Conservation (phyloP, 2,888 invertebrate genomes). For the Agrotis segetum region DNA sequence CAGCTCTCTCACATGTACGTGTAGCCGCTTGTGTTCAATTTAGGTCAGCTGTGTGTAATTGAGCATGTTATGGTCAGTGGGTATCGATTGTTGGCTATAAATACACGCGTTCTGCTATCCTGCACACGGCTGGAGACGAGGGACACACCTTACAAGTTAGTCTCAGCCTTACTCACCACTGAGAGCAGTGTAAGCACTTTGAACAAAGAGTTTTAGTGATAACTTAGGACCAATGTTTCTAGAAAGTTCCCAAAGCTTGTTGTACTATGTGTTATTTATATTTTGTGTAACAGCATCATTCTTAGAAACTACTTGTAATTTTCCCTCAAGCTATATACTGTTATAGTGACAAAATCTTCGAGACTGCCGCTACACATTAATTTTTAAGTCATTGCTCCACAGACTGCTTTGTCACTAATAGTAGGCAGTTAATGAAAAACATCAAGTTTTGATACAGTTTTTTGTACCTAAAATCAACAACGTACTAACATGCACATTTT, state of each 20-base stretch:
- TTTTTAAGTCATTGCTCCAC: not conserved
- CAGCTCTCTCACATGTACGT: slow-evolving; percentile 45
- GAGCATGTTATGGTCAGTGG: slow-evolving; percentile 56
- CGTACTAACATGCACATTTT: not conserved
- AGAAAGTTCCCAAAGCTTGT: not conserved
- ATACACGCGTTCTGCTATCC: slow-evolving; percentile 79
- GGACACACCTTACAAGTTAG: not conserved
- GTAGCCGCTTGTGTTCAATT: slow-evolving; percentile 17
- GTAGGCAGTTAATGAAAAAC: not conserved
- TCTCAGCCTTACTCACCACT: not conserved
- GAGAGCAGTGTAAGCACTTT: not conserved
- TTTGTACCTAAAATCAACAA: not conserved
- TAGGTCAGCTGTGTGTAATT: slow-evolving; percentile 53
- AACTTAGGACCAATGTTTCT: slow-evolving; percentile 1
- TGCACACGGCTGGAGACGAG: slow-evolving; percentile 72
- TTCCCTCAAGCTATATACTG: not conserved
- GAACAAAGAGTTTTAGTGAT: not conserved
- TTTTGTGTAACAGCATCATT: not conserved
- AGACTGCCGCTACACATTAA: not conserved
- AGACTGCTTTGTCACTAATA: not conserved
- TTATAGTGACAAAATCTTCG: too few relatives aligned
- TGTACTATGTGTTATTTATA: not conserved
- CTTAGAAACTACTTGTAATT: not conserved
- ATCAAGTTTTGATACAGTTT: not conserved
- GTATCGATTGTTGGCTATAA: slow-evolving; percentile 69